phyloP scores from a whole-genome alignment of 2,113 vertebrate genomes.

The Gadus chalcogrammus region DNA sequence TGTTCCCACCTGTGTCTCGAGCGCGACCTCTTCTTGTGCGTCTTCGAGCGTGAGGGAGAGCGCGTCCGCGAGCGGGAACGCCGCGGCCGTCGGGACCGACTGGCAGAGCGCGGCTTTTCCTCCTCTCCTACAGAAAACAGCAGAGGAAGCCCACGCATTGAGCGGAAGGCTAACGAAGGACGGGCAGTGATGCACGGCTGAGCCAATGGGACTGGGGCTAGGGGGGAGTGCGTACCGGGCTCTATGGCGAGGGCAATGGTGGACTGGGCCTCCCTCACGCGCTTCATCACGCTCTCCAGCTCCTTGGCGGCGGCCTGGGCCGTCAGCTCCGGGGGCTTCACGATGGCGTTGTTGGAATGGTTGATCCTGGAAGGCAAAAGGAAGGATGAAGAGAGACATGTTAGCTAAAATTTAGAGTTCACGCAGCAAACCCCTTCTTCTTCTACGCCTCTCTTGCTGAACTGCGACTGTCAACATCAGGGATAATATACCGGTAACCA shows the following conservation, averaged over 20 bases:
- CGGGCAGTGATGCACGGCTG: neutral
- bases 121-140: conserved; percentile 60
- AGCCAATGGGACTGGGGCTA: too few relatives aligned
- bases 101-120: conserved; percentile 72
- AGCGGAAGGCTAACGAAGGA: neutral
- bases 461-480: too few relatives aligned
- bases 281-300: conserved; percentile 95
- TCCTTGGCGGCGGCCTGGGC: conserved; percentile 96
- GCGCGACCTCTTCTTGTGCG: conserved; percentile 83
- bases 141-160: conserved; percentile 11
- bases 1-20: conserved; percentile 83
- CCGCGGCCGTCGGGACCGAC: conserved; percentile 69
- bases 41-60: conserved; percentile 82
- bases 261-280: conserved; percentile 90
- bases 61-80: conserved; percentile 74
- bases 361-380: conserved; percentile 82
- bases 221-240: conserved; percentile 73
- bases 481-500: too few relatives aligned
- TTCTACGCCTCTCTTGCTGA: too few relatives aligned
- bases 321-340: conserved; percentile 96
- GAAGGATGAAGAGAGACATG: too few relatives aligned
- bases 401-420: too few relatives aligned
- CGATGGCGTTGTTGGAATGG: conserved; percentile 98
- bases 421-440: too few relatives aligned
- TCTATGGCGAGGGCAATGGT: conserved; percentile 95